Percentiles rank a stretch among this genome's conserved stretches.
Evolutionary conservation across 2,113 vertebrate genomes (phyloP).

Genomic region (Paratilapia polleni): DNA sequence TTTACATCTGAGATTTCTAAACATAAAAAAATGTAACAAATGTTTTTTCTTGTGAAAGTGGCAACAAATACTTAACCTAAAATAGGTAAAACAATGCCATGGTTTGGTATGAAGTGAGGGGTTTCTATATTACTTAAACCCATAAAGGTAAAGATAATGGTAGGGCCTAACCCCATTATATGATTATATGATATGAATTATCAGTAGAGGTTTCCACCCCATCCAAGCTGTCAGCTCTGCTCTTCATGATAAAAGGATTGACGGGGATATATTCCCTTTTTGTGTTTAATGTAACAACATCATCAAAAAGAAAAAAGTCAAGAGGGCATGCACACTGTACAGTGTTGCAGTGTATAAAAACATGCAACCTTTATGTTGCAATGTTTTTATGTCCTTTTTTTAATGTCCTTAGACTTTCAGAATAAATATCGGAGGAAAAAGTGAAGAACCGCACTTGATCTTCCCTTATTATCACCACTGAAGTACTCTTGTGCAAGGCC

Average conservation of each 20-base stretch:
- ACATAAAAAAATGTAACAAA: not conserved
- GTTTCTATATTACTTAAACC: not conserved
- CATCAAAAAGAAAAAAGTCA: not conserved
- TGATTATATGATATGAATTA: not conserved
- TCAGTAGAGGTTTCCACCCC: not conserved
- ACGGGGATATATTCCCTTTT: not conserved
- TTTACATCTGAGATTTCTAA: not conserved
- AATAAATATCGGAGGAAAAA: constrained; percentile 2
- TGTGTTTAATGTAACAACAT: not conserved
- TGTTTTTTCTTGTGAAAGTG: not conserved
- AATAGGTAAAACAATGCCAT: not conserved
- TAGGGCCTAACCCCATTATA: not conserved
- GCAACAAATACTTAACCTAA: not conserved
- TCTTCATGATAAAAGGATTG: not conserved
- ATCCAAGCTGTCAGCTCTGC: not conserved
- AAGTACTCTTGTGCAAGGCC: not conserved
- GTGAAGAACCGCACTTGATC: constrained; percentile 7
- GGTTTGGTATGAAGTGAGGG: not conserved
- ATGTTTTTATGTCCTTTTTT: not conserved
- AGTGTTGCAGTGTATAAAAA: not conserved
- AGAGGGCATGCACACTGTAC: not conserved
- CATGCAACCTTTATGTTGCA: not conserved
- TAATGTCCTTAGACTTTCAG: not conserved
- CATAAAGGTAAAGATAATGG: not conserved
- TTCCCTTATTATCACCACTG: constrained; percentile 20